Conservation (phyloP, 2,888 invertebrate species). For the Asteroscopus sphinx region DNA sequence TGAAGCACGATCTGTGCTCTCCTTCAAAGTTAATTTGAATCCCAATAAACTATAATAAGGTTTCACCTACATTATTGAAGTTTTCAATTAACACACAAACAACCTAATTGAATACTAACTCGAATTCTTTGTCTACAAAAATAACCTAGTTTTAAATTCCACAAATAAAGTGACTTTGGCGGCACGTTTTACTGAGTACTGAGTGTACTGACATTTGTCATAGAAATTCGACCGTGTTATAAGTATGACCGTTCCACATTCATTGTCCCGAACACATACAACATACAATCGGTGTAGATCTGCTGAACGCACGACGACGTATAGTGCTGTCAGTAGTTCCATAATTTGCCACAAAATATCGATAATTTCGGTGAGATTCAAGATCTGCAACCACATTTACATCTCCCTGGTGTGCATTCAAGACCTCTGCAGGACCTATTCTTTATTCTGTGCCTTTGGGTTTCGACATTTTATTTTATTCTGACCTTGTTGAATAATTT, state of each 20-base stretch:
- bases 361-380: background rate
- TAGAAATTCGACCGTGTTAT: constrained; percentile 33
- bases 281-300: constrained; percentile 39
- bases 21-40: too few relatives aligned
- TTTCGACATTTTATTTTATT: too few relatives aligned
- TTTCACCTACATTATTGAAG: too few relatives aligned
- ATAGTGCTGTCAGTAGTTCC: constrained; percentile 19
- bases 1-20: too few relatives aligned
- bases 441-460: too few relatives aligned
- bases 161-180: constrained; percentile 8
- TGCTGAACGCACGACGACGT: constrained; percentile 31
- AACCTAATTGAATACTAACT: background rate
- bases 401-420: too few relatives aligned
- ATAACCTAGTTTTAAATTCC: constrained; percentile 14
- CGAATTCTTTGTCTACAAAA: constrained; percentile 9
- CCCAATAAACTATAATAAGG: too few relatives aligned
- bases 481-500: too few relatives aligned
- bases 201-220: constrained; percentile 39
- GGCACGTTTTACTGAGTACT: too few relatives aligned
- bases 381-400: too few relatives aligned
- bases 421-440: too few relatives aligned
- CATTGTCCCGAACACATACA: constrained; percentile 35
- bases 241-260: constrained; percentile 47
- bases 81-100: background rate
- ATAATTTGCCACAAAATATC: background rate